phyloP scores from a whole-genome alignment of 2,113 vertebrate species.

The Myiozetetes cayanensis region DNA sequence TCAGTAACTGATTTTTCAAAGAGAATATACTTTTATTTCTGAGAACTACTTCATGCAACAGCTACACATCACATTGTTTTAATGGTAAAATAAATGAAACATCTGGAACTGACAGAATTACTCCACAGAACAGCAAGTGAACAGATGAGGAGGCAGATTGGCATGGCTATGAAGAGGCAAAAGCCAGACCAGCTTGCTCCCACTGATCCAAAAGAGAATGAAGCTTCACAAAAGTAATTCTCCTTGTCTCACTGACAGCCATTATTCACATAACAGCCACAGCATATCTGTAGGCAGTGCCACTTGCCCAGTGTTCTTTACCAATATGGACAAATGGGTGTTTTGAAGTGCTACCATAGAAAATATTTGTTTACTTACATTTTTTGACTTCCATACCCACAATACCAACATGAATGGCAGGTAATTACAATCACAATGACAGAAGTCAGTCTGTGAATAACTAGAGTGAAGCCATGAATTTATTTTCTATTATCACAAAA shows the following conservation, averaged over 20 bases:
- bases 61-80: not conserved
- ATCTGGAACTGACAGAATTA: constrained; percentile 6
- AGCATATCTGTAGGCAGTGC: not conserved
- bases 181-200: not conserved
- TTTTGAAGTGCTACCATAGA: not conserved
- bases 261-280: not conserved
- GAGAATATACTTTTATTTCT: not conserved
- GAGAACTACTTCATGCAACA: not conserved
- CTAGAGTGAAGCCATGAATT: not conserved
- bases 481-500: not conserved
- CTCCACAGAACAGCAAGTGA: not conserved
- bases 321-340: not conserved
- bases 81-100: not conserved
- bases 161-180: not conserved
- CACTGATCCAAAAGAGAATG: not conserved
- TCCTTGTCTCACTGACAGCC: not conserved
- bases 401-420: not conserved
- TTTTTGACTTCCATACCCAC: not conserved
- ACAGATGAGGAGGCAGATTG: not conserved
- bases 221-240: not conserved
- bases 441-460: not conserved
- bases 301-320: not conserved
- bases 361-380: not conserved
- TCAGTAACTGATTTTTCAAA: not conserved
- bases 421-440: not conserved